These are phyloP conservation scores for Colletes gigas DNA, from an alignment of 1,140 invertebrate species.

Conservation along the genomic window DNA sequence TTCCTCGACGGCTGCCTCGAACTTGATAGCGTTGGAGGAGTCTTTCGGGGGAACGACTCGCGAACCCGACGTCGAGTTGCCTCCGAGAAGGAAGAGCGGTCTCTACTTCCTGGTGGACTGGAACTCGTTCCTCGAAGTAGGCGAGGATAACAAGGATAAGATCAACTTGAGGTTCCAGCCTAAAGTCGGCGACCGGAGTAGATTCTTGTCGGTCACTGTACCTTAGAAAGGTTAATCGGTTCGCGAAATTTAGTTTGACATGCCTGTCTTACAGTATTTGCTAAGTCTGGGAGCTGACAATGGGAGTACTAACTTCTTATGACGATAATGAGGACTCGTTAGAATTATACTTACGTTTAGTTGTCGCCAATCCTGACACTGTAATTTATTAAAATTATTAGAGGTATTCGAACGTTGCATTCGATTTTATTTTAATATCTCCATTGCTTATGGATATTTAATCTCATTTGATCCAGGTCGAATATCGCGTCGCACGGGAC, in stretches of 20 bases:
- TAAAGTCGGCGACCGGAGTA: constrained; percentile 88
- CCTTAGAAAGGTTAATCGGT: constrained; percentile 77
- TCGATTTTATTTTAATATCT: neutral
- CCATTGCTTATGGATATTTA: too few species aligned
- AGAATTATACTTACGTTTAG: neutral
- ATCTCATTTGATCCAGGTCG: too few species aligned
- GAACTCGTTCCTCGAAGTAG: constrained; percentile 92
- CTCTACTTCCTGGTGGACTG: constrained; percentile 92
- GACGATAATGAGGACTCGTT: neutral
- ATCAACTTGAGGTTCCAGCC: constrained; percentile 90
- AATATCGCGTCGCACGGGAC: neutral
- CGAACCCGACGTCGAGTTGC: constrained; percentile 83
- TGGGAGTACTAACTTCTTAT: neutral
- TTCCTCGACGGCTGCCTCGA: constrained; percentile 53
- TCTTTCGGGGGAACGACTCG: constrained; percentile 86
- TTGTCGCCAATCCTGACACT: neutral
- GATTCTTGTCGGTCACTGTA: constrained; percentile 87
- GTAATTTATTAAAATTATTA: neutral
- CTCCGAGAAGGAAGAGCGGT: constrained; percentile 86
- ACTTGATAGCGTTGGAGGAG: constrained; percentile 86
- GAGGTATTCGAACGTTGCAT: neutral
- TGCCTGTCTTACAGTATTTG: neutral
- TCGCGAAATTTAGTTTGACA: too few species aligned
- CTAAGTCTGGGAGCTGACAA: neutral
- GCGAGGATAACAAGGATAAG: constrained; percentile 87